phyloP scores from a whole-genome alignment of 2,888 invertebrate species.

The Patella caerulea region DNA sequence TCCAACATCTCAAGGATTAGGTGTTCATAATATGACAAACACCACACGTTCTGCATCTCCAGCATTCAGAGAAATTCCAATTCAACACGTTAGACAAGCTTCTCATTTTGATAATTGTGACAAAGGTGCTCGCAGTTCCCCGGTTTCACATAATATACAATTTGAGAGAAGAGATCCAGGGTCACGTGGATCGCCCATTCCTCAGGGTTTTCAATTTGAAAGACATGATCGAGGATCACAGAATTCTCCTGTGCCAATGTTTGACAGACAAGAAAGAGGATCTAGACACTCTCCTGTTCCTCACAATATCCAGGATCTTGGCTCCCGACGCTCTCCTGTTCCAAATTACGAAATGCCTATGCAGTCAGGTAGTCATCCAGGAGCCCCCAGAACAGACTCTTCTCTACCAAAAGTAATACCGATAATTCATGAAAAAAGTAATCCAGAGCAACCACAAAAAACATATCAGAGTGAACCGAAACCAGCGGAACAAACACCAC shows the following conservation, averaged over 20 bases:
- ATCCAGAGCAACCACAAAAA: slow-evolving; percentile 15
- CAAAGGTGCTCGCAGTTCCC: neutral
- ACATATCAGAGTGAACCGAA: slow-evolving; percentile 13
- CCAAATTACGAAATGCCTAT: neutral
- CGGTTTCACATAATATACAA: neutral
- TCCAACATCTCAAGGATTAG: neutral
- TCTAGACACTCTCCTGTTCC: slow-evolving; percentile 4
- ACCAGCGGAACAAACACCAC: neutral
- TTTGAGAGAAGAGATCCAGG: neutral
- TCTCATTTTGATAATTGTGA: no score
- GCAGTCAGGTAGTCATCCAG: slow-evolving; percentile 20
- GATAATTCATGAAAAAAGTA: neutral
- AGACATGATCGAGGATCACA: neutral
- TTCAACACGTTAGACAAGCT: slow-evolving; percentile 21
- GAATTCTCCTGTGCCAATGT: neutral
- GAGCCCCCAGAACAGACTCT: slow-evolving; percentile 26
- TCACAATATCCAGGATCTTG: slow-evolving; percentile 3
- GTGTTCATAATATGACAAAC: neutral
- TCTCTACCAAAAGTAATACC: slow-evolving; percentile 22
- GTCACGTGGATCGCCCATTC: neutral
- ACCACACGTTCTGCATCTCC: slow-evolving; percentile 1
- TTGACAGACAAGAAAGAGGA: neutral
- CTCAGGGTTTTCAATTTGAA: neutral
- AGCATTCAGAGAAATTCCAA: slow-evolving; percentile 29
- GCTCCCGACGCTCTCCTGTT: slow-evolving; percentile 28